Conservation (phyloP, 2,113 vertebrate genomes). For the Pongo abelii region DNA sequence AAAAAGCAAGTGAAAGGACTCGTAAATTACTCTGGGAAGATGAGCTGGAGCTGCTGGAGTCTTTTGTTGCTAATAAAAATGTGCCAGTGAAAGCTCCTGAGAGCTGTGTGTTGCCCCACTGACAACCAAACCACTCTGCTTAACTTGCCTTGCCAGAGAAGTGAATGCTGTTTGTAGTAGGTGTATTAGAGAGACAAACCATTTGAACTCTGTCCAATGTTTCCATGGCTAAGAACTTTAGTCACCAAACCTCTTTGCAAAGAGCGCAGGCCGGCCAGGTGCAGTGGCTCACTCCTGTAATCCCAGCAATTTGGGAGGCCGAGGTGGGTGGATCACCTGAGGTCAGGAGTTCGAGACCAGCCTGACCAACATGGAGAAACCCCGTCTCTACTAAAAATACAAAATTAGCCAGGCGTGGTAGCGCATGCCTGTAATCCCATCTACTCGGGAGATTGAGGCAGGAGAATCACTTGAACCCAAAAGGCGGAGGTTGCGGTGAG, state of each 20-base stretch:
- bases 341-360: too few species aligned
- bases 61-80: constrained; percentile 50
- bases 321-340: too few species aligned
- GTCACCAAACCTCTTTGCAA: neutral
- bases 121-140: constrained; percentile 16
- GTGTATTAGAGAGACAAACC: neutral
- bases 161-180: neutral
- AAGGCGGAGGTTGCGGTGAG: too few species aligned
- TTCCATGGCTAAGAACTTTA: neutral
- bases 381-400: too few species aligned
- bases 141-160: constrained; percentile 29
- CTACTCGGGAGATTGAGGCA: too few species aligned
- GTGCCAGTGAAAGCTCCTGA: neutral
- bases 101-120: neutral
- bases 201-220: neutral
- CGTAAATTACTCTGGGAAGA: neutral
- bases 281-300: too few species aligned
- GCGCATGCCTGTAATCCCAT: too few species aligned
- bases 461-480: too few species aligned
- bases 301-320: too few species aligned
- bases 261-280: neutral
- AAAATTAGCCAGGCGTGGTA: too few species aligned
- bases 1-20: neutral
- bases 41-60: neutral
- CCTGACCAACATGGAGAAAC: too few species aligned